Evolutionary conservation across 2,888 invertebrate species (phyloP), one percentile per base, ranked within the genome.

Genomic region (Gandaritis pyraliata): DNA sequence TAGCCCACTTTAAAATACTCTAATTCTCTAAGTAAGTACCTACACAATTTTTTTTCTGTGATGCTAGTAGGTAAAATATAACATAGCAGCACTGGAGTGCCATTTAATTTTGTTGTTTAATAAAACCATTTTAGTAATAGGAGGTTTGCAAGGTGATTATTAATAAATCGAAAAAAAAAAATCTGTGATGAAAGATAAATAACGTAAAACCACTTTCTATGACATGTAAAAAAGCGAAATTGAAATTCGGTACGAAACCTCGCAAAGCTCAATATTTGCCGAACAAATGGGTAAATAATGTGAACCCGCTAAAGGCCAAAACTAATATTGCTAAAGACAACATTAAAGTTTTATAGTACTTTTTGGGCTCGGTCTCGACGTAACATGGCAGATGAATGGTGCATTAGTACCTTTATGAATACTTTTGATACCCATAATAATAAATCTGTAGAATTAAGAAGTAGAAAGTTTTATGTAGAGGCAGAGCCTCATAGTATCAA

Each of bases 231-330:
- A 67, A 83, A 80, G 73, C 81, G 83, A 83, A 83, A 82, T 77
- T 72, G 83, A 84, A 79, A 82, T 73, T 72, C 70, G 72, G 73
- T 76, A 78, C 75, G 74, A 74, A 75, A 70, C 72, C 73, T 72
- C 65, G 77, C 76, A 51, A 73, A 70, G 72, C 70, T 72, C 65
- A 85, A 87, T 86, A 84, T 88, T 87, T 82, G 76, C 66, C 70
- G 72, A 80, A 76, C 82, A 86, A 86, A 88, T 87, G 84, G 83
- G 81, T 81, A 86, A 83, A 85, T 76, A 81, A 73, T 72, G 74
- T 73, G 72, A 70, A 73, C 74, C 72, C 69, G 70, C 71, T 77
- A 76, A 75, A 71, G 72, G 72, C 74, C 72, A 78, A 76, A 75
- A 74, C 77, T 69, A 85, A 84, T 74, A 85, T 80, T 81, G 73